These are phyloP conservation scores for Liolophura sinensis DNA, from an alignment of 1,140 invertebrate species.

Conservation along the genomic window DNA sequence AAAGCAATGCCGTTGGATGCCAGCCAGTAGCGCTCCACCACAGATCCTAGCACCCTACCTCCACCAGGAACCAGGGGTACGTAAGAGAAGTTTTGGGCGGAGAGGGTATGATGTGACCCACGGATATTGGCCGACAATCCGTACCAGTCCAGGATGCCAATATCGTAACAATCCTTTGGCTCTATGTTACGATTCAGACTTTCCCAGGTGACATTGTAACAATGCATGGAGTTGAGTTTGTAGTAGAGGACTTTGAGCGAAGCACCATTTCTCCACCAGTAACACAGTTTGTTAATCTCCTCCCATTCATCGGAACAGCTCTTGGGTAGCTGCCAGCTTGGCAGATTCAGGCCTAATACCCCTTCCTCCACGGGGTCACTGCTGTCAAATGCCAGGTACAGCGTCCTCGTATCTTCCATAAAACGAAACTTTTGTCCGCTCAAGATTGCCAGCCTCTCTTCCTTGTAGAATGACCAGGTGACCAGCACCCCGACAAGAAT, in stretches of 20 bases:
- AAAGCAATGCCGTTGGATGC: conserved; percentile 48
- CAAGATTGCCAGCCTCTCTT: conserved; percentile 20
- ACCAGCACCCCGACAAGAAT: conserved; percentile 33
- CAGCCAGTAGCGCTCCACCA: conserved; percentile 53
- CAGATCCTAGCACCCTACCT: conserved; percentile 33
- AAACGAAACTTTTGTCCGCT: conserved; percentile 41
- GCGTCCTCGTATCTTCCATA: conserved; percentile 23
- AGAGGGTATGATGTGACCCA: conserved; percentile 29
- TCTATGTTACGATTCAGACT: conserved; percentile 20
- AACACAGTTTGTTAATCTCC: conserved; percentile 31
- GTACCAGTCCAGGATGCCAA: conserved; percentile 40
- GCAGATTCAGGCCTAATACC: conserved; percentile 33
- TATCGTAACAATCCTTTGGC: conserved; percentile 46
- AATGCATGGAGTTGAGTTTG: conserved; percentile 22
- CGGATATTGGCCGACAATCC: conserved; percentile 28
- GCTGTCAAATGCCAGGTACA: conserved; percentile 25
- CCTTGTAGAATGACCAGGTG: conserved; percentile 41
- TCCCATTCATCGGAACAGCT: conserved; percentile 34
- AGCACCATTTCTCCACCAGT: conserved; percentile 42
- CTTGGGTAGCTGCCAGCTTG: conserved; percentile 40
- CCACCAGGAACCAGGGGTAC: conserved; percentile 23
- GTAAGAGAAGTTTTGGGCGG: conserved; percentile 27
- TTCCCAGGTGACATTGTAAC: conserved; percentile 49
- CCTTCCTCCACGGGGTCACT: conserved; percentile 24
- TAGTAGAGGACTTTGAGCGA: conserved; percentile 35